These are phyloP conservation scores for Horisme vitalbata DNA, from an alignment of 2,888 invertebrate genomes.

Conservation along the genomic window DNA sequence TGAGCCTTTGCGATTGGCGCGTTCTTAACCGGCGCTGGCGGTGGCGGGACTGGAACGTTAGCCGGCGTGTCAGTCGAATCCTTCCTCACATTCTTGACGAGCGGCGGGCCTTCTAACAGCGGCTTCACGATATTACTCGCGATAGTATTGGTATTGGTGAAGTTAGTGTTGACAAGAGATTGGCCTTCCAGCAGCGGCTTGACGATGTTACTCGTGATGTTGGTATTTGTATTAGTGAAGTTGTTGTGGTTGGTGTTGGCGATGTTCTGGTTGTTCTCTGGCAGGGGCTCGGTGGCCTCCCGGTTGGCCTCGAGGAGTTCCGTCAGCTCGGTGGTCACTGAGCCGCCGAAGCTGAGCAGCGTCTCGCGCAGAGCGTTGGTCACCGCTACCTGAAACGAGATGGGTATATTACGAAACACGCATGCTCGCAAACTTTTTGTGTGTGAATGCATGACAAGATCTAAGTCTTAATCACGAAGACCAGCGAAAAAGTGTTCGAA, in stretches of 20 bases:
- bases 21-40: conserved; percentile 30
- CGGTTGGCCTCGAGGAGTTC: conserved; percentile 62
- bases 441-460: too few relatives aligned
- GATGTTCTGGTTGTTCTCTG: conserved; percentile 57
- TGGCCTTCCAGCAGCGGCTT: too few relatives aligned
- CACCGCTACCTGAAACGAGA: conserved; percentile 61
- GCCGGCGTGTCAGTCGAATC: conserved; percentile 36
- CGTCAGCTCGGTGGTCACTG: conserved; percentile 58
- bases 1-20: conserved; percentile 47
- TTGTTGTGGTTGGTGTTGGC: conserved; percentile 34
- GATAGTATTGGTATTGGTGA: too few relatives aligned
- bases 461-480: too few relatives aligned
- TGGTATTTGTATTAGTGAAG: too few relatives aligned
- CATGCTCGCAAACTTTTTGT: too few relatives aligned
- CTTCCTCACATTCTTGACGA: conserved; percentile 26
- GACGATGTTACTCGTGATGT: conserved; percentile 39
- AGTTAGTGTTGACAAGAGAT: conserved; percentile 49
- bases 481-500: too few relatives aligned
- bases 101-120: conserved; percentile 26
- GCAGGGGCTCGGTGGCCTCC: conserved; percentile 36
- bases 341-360: conserved; percentile 71
- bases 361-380: conserved; percentile 76
- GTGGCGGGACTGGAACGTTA: conserved; percentile 32
- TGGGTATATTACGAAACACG: too few relatives aligned
- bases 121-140: conserved; percentile 5